phyloP scores from a whole-genome alignment of 2,113 vertebrate genomes.

The Sinocyclocheilus grahami region DNA sequence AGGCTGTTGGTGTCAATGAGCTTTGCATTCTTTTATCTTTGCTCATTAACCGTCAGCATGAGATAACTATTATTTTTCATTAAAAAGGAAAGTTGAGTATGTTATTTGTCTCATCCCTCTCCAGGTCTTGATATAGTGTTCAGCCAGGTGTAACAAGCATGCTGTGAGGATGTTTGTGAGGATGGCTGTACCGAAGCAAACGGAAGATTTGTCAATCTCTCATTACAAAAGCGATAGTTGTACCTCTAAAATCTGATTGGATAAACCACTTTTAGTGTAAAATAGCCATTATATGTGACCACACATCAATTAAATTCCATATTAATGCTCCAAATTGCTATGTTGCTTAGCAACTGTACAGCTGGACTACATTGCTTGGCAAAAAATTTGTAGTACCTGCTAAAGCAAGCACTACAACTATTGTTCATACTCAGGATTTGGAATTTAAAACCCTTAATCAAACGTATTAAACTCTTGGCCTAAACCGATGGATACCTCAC shows the following conservation, averaged over 20 bases:
- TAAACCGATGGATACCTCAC: not conserved
- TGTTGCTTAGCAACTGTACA: constrained; percentile 4
- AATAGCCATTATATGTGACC: not conserved
- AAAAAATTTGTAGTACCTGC: not conserved
- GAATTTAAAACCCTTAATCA: not conserved
- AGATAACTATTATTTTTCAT: constrained; percentile 59
- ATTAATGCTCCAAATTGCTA: not conserved
- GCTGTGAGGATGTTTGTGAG: constrained; percentile 13
- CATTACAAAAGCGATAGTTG: not conserved
- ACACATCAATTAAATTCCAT: not conserved
- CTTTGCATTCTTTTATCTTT: constrained; percentile 53
- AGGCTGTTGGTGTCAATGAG: constrained; percentile 46
- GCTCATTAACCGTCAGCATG: constrained; percentile 46
- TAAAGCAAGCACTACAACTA: not conserved
- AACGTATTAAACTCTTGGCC: not conserved
- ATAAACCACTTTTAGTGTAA: not conserved
- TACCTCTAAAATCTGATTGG: not conserved
- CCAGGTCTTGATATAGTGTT: constrained; percentile 41
- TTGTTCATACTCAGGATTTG: not conserved
- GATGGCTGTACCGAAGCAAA: constrained; percentile 13
- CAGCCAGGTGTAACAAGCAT: constrained; percentile 49
- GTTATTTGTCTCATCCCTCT: constrained; percentile 54
- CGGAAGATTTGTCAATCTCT: constrained; percentile 10
- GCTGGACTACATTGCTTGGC: not conserved
- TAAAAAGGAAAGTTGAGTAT: constrained; percentile 53